Evolutionary conservation across 2,888 invertebrate genomes (phyloP), one percentile per base, ranked within the genome.

Genomic region (Parelbella ahira): DNA sequence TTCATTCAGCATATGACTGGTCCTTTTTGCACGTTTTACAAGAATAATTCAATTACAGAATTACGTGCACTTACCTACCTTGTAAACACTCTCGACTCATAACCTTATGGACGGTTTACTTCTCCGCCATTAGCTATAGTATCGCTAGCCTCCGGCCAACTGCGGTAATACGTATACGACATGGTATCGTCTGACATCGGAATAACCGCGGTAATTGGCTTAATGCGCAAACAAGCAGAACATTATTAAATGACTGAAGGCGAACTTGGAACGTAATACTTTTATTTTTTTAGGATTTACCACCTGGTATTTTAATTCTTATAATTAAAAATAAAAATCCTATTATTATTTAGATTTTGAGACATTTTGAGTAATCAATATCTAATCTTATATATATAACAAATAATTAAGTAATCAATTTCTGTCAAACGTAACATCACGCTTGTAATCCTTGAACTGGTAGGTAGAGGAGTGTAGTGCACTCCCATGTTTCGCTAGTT

Each of bases 121-220:
- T 18, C 24, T 15, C 23, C 23, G 24, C 24, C 15, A 24, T 34
- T 34, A 33, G 12, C 13, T 23, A 9, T 8, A 18, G 24, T 25
- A 24, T 34, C 15, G 9, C 24, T 10, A 24, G 34, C 34, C 24
- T 25, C 12, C 24, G 18, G 34, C 34, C 6, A 34, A 24, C 6
- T 7, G 25, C 11, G 19, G 11, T 27, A 27, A 24, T 18, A 15
- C 21, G 20, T 21, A 7, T 34, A 34, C 15, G 8, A 15, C 1
- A 9, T 23, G 2, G 23, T 34, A 34, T 34, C 34, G 27, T 27
- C 18, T 19, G 27, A 37, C 10, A 27, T 37, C 27, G 25, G 6
- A 37, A 27, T 37, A 27, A 27, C 37, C 37, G 8, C 27, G 6
- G 37, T 37, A 27, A 37, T 37, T 37, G 37, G 27, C 8, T 20